phyloP scores from a whole-genome alignment of 2,797 vertebrate genomes.

The Phalloptychus januarius region DNA sequence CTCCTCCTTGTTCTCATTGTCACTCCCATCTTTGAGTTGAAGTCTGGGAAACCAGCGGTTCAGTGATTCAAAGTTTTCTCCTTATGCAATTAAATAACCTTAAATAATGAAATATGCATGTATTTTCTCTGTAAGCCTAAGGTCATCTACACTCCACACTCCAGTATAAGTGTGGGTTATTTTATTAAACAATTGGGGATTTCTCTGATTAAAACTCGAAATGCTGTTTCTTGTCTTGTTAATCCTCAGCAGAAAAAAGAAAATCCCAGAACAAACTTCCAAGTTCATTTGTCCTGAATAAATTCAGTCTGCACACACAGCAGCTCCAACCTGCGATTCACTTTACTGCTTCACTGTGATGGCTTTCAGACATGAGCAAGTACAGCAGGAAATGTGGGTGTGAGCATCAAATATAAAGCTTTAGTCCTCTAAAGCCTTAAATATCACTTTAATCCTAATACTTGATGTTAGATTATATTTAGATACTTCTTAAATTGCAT shows the following conservation, averaged over 20 bases:
- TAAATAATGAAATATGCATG: background rate
- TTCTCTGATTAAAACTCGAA: constrained; percentile 5
- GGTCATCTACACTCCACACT: background rate
- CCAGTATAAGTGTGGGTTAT: background rate
- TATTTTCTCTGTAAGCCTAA: background rate
- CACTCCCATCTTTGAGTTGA: background rate
- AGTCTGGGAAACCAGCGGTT: background rate
- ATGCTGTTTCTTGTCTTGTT: constrained; percentile 7
- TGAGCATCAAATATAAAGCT: background rate
- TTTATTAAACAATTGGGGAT: background rate
- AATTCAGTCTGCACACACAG: background rate
- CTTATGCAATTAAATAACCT: background rate
- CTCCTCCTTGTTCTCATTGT: background rate
- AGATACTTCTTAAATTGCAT: background rate
- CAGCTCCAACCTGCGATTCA: background rate
- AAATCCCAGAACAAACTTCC: background rate
- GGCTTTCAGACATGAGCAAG: background rate
- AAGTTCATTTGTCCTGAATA: constrained; percentile 1
- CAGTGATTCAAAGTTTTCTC: background rate
- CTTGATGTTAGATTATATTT: background rate
- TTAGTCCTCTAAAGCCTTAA: background rate
- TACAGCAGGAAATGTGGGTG: background rate
- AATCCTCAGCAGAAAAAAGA: constrained; percentile 3
- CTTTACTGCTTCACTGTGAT: background rate
- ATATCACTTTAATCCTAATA: background rate